These are phyloP conservation scores for Drosophila sp. DNA, from an alignment of 1,140 invertebrate species.

Conservation along the genomic window DNA sequence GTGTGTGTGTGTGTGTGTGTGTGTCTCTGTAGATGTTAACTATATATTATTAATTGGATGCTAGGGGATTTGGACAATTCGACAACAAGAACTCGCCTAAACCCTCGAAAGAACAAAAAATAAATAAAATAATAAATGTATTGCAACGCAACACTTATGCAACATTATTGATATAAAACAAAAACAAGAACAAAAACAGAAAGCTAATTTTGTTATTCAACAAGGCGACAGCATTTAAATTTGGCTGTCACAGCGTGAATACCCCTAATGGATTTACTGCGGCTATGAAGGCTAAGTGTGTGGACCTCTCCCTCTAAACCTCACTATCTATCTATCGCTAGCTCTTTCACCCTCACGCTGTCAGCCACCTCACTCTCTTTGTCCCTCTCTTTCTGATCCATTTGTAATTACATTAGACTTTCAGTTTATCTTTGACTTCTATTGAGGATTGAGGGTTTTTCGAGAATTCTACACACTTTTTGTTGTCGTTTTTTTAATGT, in stretches of 20 bases:
- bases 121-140: not conserved
- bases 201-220: slow-evolving; percentile 24
- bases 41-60: slow-evolving; percentile 14
- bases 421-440: not conserved
- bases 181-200: slow-evolving; percentile 21
- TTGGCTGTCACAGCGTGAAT: slow-evolving; percentile 33
- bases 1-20: slow-evolving; percentile 5
- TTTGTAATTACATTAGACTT: not conserved
- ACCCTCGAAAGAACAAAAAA: not conserved
- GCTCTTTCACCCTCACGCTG: not conserved
- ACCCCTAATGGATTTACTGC: slow-evolving; percentile 37
- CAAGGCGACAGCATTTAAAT: slow-evolving; percentile 30
- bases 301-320: slow-evolving; percentile 13
- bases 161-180: slow-evolving; percentile 23
- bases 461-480: slow-evolving; percentile 35
- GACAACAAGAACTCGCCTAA: not conserved
- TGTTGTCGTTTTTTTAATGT: slow-evolving; percentile 20
- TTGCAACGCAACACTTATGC: slow-evolving; percentile 7
- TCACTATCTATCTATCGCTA: not conserved
- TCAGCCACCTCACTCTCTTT: no score
- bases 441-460: slow-evolving; percentile 2
- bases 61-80: not conserved
- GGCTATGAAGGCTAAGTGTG: slow-evolving; percentile 40
- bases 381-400: slow-evolving; percentile 27
- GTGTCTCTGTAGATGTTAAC: slow-evolving; percentile 2